These are phyloP conservation scores for Passer domesticus DNA, from an alignment of 2,113 vertebrate species.

Conservation along the genomic window DNA sequence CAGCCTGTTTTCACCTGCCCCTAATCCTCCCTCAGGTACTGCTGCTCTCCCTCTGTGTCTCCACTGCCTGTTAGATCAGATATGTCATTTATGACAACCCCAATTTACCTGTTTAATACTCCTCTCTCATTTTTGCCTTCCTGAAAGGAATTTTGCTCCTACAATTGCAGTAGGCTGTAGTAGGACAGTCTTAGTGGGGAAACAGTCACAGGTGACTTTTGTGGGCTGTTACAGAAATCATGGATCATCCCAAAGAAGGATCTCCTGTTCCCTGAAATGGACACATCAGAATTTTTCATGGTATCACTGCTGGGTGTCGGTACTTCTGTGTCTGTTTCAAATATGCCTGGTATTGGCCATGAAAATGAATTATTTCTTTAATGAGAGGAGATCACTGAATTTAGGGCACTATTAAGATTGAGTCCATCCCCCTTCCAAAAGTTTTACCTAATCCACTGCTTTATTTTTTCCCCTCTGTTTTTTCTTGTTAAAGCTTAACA, in stretches of 20 bases:
- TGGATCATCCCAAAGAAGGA: rapidly evolving
- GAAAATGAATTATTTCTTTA: not conserved
- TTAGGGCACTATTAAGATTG: not conserved
- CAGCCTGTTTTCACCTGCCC: not conserved
- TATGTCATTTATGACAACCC: not conserved
- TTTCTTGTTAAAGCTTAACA: not conserved
- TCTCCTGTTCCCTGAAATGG: not conserved
- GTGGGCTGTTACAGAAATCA: not conserved
- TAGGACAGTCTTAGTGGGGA: not conserved
- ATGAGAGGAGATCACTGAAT: not conserved
- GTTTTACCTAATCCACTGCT: not conserved
- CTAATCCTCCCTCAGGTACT: rapidly evolving
- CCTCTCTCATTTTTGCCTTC: not conserved
- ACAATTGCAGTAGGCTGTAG: not conserved
- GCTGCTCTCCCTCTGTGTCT: not conserved
- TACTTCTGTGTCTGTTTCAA: not conserved
- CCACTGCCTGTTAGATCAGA: not conserved
- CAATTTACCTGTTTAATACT: not conserved
- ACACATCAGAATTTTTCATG: not conserved
- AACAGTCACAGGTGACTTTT: not conserved
- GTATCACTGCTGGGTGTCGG: rapidly evolving
- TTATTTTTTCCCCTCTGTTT: not conserved
- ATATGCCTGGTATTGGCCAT: not conserved
- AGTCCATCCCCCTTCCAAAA: too few species aligned
- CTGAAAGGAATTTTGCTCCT: not conserved